These are phyloP conservation scores for Teleogryllus occipitalis DNA, from an alignment of 1,140 invertebrate species.

Conservation along the genomic window DNA sequence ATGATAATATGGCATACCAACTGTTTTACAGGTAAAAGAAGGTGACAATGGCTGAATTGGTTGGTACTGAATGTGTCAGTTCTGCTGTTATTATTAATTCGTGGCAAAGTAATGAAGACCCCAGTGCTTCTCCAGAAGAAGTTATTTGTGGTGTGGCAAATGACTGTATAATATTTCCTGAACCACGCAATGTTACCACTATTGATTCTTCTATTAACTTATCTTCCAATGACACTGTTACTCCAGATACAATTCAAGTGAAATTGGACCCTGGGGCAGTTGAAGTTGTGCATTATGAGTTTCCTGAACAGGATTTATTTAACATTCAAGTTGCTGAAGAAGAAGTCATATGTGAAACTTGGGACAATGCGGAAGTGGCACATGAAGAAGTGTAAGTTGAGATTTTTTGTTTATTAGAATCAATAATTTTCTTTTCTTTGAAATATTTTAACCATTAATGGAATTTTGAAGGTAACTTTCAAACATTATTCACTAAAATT, in stretches of 20 bases:
- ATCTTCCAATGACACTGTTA: conserved; percentile 44
- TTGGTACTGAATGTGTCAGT: background rate
- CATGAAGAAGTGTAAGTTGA: conserved; percentile 47
- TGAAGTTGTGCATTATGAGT: conserved; percentile 23
- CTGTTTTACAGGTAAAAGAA: background rate
- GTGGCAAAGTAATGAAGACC: background rate
- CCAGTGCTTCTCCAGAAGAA: conserved; percentile 44
- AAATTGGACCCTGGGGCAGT: conserved; percentile 30
- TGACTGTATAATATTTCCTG: conserved; percentile 24
- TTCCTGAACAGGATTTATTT: conserved; percentile 20
- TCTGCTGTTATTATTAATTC: background rate
- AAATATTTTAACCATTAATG: too few species aligned
- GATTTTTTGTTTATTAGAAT: too few species aligned
- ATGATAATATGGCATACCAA: background rate
- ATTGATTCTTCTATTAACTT: conserved; percentile 38
- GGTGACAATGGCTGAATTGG: background rate
- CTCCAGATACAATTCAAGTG: conserved; percentile 23
- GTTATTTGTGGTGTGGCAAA: conserved; percentile 53
- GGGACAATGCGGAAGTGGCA: conserved; percentile 38
- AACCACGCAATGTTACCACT: conserved; percentile 14
- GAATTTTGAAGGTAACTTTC: too few species aligned
- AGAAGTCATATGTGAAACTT: conserved; percentile 38
- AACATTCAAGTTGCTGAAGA: conserved; percentile 28
- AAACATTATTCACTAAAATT: too few species aligned
- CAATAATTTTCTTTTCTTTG: too few species aligned